Conservation (phyloP, 2,113 vertebrate genomes). For the Callipepla squamata region DNA sequence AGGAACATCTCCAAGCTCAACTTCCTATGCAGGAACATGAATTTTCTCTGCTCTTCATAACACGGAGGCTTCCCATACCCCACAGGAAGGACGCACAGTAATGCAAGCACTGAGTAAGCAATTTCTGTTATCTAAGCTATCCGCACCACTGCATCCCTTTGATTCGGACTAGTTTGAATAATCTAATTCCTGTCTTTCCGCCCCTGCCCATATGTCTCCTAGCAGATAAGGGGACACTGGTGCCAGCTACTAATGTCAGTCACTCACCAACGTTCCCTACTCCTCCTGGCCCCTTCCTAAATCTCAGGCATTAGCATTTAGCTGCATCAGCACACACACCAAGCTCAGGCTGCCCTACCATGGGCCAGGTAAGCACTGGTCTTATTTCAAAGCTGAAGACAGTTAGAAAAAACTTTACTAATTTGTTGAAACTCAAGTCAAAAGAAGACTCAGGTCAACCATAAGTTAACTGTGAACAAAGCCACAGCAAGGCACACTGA, state of each 20-base stretch:
- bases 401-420: background rate
- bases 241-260: background rate
- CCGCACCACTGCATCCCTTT: background rate
- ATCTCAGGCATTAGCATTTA: background rate
- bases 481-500: background rate
- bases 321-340: background rate
- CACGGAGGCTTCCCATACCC: background rate
- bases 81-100: background rate
- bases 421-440: background rate
- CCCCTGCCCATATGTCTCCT: background rate
- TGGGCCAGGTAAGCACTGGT: background rate
- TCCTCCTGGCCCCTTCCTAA: background rate
- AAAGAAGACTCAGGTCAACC: background rate
- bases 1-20: background rate
- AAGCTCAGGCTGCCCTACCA: background rate
- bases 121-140: background rate
- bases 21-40: background rate
- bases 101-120: background rate
- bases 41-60: background rate
- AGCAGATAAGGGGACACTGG: background rate
- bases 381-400: background rate
- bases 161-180: background rate
- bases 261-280: background rate
- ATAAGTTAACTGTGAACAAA: background rate
- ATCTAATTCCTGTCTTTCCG: background rate